These are phyloP conservation scores for Tenualosa ilisha DNA, from an alignment of 2,797 vertebrate genomes.

Conservation along the genomic window DNA sequence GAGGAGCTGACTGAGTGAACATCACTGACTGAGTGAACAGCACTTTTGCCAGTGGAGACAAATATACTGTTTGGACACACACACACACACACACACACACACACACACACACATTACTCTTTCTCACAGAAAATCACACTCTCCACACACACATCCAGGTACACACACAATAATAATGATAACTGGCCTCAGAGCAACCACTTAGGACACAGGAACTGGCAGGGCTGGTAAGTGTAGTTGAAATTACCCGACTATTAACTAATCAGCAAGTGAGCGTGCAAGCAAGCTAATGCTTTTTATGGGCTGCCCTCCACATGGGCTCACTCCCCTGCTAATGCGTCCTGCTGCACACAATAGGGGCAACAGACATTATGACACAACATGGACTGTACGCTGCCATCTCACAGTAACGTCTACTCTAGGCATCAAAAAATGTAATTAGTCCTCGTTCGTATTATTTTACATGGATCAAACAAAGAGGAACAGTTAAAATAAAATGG, in stretches of 20 bases:
- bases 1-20: not conserved
- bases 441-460: not conserved
- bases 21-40: not conserved
- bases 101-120: not conserved
- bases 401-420: not conserved
- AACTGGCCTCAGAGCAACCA: conserved; percentile 59
- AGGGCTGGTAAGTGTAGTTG: conserved; percentile 50
- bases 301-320: conserved; percentile 26
- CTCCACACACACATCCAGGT: not conserved
- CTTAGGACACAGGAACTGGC: conserved; percentile 59
- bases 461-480: not conserved
- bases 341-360: not conserved
- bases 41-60: not conserved
- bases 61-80: not conserved
- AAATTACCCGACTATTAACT: conserved; percentile 71
- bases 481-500: not conserved
- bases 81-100: not conserved
- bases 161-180: conserved; percentile 59
- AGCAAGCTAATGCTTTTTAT: conserved; percentile 57
- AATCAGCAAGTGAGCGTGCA: conserved; percentile 58
- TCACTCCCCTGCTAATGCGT: not conserved
- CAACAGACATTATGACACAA: not conserved
- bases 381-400: not conserved
- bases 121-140: not conserved
- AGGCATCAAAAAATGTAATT: not conserved